Evolutionary conservation across 2,888 invertebrate species (phyloP).

Genomic region (Choristoneura rosaceana): DNA sequence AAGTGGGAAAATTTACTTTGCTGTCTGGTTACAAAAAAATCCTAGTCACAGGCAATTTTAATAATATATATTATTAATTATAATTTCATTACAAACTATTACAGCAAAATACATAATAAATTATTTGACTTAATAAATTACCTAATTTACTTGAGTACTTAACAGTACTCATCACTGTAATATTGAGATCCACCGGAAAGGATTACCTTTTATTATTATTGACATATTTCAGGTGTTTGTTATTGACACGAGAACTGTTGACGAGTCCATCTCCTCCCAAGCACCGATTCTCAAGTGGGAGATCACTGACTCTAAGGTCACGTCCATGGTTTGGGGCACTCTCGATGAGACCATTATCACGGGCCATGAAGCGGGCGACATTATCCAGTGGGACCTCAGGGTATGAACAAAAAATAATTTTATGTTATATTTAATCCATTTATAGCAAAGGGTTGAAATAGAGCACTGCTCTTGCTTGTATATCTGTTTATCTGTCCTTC

Average conservation of each 20-base stretch:
- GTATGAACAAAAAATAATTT: slow-evolving; percentile 69
- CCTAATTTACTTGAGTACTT: no score
- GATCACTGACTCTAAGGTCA: slow-evolving; percentile 93
- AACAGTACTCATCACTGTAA: no score
- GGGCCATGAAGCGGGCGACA: slow-evolving; percentile 97
- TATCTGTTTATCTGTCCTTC: no score
- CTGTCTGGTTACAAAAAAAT: background rate
- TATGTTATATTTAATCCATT: no score
- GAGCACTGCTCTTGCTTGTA: no score
- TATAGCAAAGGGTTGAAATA: no score
- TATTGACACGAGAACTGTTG: slow-evolving; percentile 92
- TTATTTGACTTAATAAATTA: no score
- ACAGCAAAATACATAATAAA: no score
- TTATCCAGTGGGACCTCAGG: slow-evolving; percentile 96
- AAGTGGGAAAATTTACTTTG: slow-evolving; percentile 29
- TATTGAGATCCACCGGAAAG: no score
- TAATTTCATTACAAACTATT: no score
- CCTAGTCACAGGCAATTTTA: background rate
- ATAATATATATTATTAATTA: no score
- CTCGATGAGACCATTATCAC: slow-evolving; percentile 96
- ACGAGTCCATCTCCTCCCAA: slow-evolving; percentile 88
- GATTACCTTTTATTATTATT: background rate
- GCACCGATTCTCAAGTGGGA: slow-evolving; percentile 92
- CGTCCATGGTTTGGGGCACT: slow-evolving; percentile 97
- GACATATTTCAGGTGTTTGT: slow-evolving; percentile 88